Percentiles rank a stretch among this genome's conserved stretches.
These are phyloP conservation scores for Podarcis siculus DNA, from an alignment of 2,797 vertebrate species.

Conservation along the genomic window DNA sequence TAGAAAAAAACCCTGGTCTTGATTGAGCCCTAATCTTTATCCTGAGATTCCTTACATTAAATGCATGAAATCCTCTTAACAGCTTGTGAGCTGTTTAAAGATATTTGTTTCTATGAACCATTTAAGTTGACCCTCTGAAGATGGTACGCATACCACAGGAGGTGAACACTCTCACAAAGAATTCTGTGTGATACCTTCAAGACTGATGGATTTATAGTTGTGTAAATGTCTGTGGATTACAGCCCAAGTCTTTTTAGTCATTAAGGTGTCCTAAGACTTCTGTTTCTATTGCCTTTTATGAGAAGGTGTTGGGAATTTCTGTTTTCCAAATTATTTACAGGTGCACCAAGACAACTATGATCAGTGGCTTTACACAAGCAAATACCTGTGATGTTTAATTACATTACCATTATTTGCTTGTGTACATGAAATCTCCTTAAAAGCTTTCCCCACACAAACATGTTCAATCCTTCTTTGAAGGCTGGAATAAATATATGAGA, in stretches of 20 bases:
- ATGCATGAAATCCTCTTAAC: not conserved
- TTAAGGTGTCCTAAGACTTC: not conserved
- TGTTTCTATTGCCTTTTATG: not conserved
- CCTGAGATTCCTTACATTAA: not conserved
- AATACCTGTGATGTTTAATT: not conserved
- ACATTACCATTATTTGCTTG: not conserved
- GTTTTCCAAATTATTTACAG: not conserved
- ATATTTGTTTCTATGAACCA: not conserved
- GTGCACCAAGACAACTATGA: not conserved
- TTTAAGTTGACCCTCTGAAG: not conserved
- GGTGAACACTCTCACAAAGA: not conserved
- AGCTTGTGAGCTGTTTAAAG: not conserved
- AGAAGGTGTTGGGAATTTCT: not conserved
- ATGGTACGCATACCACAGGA: not conserved
- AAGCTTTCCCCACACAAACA: not conserved
- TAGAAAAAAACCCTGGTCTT: not conserved
- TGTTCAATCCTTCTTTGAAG: not conserved
- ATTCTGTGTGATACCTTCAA: not conserved
- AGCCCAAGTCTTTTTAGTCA: not conserved
- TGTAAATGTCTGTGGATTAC: not conserved
- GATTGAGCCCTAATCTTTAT: not conserved
- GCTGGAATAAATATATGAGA: not conserved
- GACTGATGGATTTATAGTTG: not conserved
- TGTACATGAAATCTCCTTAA: not conserved
- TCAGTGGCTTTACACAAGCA: not conserved